These are phyloP conservation scores for Geopemphigus sp. DNA, from an alignment of 1,140 invertebrate species.

Conservation along the genomic window DNA sequence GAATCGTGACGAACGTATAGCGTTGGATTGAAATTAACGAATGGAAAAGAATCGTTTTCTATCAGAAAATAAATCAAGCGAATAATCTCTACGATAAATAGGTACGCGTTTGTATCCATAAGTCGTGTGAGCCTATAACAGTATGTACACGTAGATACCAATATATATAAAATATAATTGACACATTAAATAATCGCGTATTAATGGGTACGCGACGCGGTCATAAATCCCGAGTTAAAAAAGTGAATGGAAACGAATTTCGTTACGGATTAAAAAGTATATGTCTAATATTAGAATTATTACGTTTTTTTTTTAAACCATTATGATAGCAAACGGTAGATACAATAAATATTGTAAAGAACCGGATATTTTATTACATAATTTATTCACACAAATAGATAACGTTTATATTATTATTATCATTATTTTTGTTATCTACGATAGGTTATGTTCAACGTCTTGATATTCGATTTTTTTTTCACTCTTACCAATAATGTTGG, in stretches of 20 bases:
- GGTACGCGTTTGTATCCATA: background rate
- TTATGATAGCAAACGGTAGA: slow-evolving; percentile 1
- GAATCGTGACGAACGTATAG: no score
- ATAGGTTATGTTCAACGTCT: slow-evolving; percentile 3
- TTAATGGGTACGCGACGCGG: no score
- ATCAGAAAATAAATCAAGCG: background rate
- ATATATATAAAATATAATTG: background rate
- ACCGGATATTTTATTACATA: slow-evolving; percentile 37
- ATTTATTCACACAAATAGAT: background rate
- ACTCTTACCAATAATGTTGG: background rate
- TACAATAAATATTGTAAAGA: slow-evolving; percentile 9
- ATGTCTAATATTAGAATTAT: background rate
- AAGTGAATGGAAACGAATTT: slow-evolving; percentile 37
- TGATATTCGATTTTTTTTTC: background rate
- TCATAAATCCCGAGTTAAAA: slow-evolving; percentile 21
- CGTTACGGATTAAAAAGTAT: slow-evolving; percentile 5
- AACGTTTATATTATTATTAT: background rate
- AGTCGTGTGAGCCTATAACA: background rate
- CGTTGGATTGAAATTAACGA: no score
- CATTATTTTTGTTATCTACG: background rate
- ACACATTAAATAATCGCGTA: slow-evolving; percentile 10
- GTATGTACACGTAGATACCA: background rate
- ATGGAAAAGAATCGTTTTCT: background rate
- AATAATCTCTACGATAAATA: background rate
- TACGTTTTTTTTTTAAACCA: background rate